Evolutionary conservation across 2,888 invertebrate genomes (phyloP).

Genomic region (Nipponacmea schrenckii): DNA sequence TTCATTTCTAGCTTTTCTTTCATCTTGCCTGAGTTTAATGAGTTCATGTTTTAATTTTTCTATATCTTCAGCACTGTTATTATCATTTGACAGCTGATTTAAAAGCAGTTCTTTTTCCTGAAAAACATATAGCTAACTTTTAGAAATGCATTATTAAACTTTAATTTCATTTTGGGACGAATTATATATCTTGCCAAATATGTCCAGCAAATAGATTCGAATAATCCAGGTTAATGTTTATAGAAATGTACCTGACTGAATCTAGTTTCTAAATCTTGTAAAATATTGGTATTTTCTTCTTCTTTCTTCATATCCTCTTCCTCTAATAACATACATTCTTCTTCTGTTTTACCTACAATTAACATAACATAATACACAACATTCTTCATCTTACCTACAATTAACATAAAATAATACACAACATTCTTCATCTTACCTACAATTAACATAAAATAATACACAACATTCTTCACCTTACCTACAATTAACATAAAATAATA

Average conservation of each 20-base stretch:
- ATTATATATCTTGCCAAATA: neutral
- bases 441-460: no score
- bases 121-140: neutral
- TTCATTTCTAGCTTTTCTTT: slow-evolving; percentile 49
- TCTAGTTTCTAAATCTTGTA: slow-evolving; percentile 49
- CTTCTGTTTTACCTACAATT: slow-evolving; percentile 48
- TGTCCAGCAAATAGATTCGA: neutral
- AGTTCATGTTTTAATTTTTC: slow-evolving; percentile 46
- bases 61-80: slow-evolving; percentile 40
- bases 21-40: slow-evolving; percentile 47
- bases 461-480: no score
- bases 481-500: no score
- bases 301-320: slow-evolving; percentile 47
- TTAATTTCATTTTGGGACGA: neutral
- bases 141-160: no score
- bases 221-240: no score
- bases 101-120: slow-evolving; percentile 57
- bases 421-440: neutral
- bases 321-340: slow-evolving; percentile 52
- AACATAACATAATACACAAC: slow-evolving; percentile 39
- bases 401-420: neutral
- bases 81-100: slow-evolving; percentile 38
- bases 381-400: slow-evolving; percentile 50
- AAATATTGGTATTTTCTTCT: slow-evolving; percentile 49
- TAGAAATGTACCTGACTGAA: slow-evolving; percentile 44